phyloP scores from a whole-genome alignment of 2,113 vertebrate genomes.

The Neogale vison region DNA sequence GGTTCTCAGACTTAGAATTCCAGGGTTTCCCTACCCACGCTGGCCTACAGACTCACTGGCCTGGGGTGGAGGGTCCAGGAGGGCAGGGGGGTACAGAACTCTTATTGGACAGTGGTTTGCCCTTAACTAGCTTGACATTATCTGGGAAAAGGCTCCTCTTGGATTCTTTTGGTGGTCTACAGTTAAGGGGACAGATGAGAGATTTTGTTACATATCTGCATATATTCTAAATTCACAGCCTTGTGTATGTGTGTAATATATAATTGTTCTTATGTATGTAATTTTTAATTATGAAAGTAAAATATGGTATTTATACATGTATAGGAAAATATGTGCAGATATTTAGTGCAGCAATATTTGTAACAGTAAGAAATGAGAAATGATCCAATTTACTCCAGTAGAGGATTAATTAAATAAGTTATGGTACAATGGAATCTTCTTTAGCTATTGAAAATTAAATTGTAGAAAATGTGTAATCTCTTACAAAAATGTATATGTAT shows the following conservation, averaged over 20 bases:
- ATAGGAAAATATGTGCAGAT: background rate
- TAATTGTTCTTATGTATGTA: background rate
- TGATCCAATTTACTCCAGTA: background rate
- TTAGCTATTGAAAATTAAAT: background rate
- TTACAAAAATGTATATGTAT: background rate
- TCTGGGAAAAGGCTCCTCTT: background rate
- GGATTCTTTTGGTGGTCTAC: background rate
- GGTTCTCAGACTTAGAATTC: background rate
- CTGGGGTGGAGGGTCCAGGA: too few relatives aligned
- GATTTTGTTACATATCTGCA: background rate
- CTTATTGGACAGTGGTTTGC: background rate
- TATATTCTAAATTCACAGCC: background rate
- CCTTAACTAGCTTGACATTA: background rate
- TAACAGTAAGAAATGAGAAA: background rate
- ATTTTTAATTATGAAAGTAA: background rate
- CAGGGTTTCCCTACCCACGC: background rate
- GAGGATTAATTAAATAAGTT: background rate
- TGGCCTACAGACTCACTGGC: background rate
- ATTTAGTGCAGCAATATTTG: background rate
- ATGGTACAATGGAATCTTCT: background rate
- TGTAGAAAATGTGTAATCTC: background rate
- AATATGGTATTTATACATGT: background rate
- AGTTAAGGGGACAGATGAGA: background rate
- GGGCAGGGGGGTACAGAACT: background rate
- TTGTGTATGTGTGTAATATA: background rate